Evolutionary conservation across 2,113 vertebrate genomes (phyloP).

Genomic region (Callipepla californica): DNA sequence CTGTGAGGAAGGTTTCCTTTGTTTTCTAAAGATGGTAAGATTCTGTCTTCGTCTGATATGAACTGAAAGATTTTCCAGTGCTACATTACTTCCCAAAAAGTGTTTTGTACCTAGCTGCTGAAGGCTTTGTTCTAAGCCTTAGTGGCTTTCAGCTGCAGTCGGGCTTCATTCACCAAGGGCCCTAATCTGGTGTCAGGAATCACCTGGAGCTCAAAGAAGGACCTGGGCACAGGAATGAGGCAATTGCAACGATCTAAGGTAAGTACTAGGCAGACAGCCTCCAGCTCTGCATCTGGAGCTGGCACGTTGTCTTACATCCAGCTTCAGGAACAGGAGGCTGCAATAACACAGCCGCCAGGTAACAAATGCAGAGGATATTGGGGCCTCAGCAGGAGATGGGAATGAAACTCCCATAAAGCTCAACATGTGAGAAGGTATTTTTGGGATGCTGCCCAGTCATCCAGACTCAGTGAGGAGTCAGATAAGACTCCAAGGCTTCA

Average conservation of each 20-base stretch:
- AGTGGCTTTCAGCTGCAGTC: neutral
- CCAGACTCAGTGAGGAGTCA: conserved; percentile 54
- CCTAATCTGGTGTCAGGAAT: conserved; percentile 26
- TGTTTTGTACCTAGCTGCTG: neutral
- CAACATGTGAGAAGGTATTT: conserved; percentile 71
- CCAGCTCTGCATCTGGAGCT: conserved; percentile 38
- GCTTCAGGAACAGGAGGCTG: conserved; percentile 48
- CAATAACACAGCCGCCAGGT: conserved; percentile 41
- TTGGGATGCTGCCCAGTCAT: conserved; percentile 66
- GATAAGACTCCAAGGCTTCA: conserved; percentile 58
- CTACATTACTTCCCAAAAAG: neutral
- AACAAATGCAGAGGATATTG: conserved; percentile 61
- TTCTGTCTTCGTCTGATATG: neutral
- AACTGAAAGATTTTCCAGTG: neutral
- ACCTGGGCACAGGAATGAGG: conserved; percentile 4
- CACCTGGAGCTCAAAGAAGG: neutral
- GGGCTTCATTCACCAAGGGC: neutral
- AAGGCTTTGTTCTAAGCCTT: conserved; percentile 2
- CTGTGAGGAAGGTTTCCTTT: neutral
- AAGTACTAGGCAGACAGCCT: neutral
- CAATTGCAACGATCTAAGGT: conserved; percentile 36
- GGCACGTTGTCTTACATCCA: neutral
- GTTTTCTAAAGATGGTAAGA: neutral
- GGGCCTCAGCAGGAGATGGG: conserved; percentile 58
- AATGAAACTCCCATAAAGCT: conserved; percentile 69